Base-by-base conservation (phyloP, 2,888 invertebrate species). In the Platycheirus albimanus region DNA sequence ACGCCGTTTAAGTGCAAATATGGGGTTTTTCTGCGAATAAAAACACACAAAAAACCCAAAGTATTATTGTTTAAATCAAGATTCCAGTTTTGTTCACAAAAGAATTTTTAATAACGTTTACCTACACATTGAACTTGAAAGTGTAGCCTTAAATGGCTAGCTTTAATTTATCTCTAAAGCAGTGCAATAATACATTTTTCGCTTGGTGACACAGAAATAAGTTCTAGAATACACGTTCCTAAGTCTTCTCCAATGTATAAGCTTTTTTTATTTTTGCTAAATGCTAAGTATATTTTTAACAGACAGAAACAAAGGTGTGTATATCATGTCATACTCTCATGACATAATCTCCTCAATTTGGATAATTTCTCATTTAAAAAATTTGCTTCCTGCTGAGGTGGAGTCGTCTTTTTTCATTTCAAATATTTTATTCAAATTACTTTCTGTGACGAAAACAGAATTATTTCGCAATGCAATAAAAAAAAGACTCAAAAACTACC, bases 321-420 rank as follows among this genome's bases (percentile, higher is more conserved):
- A 43, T 36, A n/a, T n/a, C 38, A 56, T 67, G 20, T 63, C 61
- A 45, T 52, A 61, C 45, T 13, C 5, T 43, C 78, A 64, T 80
- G 79, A 80, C 79, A 80, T 75, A 80, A 80, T 64, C 74, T 19
- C 56, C 49, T 64, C 41, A 47, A 75, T 69, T 74, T 69, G 61
- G 49, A 69, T 49, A 80, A 75, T 69, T 75, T 69, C 43, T 56
- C 75, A 80, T 80, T 69, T n/a, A 43, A 43, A 54, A 54, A 69
- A 56, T 41, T 56, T 41, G 2, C 24, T 19, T 72, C 47, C 33
- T 51, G 36, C 52, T 19, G n/a, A 54, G 36, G 36, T 54, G 54
- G 54, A 54, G 54, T 28, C 20, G 1, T 51, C 5, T 24, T 51
- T n/a, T 51, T 2, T 28, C 24, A 52, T 30, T 30, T 30, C 28